Evolutionary conservation across 1,140 invertebrate species (phyloP).

Genomic region (Linepithema humile): DNA sequence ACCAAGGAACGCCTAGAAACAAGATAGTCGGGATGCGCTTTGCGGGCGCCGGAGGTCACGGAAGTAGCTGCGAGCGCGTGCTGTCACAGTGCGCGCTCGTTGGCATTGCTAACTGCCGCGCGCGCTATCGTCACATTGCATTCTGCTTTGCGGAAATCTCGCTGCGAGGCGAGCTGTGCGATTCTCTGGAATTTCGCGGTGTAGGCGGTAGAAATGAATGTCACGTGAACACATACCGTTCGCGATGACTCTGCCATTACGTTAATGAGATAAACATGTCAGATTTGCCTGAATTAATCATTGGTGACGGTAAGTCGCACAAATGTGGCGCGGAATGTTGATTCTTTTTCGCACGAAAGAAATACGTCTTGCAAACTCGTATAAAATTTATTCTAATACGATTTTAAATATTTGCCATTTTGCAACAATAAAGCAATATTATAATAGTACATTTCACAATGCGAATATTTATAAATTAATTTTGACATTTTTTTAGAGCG

Average conservation of each 20-base stretch:
- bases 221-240: background rate
- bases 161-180: background rate
- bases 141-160: constrained; percentile 64
- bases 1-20: constrained; percentile 50
- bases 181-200: constrained; percentile 37
- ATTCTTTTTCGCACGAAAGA: too few relatives aligned
- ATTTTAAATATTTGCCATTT: background rate
- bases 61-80: constrained; percentile 44
- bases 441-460: background rate
- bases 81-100: constrained; percentile 38
- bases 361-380: too few relatives aligned
- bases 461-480: constrained; percentile 7
- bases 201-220: background rate
- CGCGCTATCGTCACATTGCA: constrained; percentile 63
- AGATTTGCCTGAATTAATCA: background rate
- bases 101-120: constrained; percentile 59
- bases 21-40: constrained; percentile 65
- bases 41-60: constrained; percentile 52
- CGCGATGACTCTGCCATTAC: background rate
- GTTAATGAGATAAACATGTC: background rate
- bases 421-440: too few relatives aligned
- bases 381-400: background rate
- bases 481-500: background rate
- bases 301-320: background rate
- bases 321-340: background rate